Base-by-base conservation (phyloP, 2,113 vertebrate species). In the Phoenicopterus ruber region DNA sequence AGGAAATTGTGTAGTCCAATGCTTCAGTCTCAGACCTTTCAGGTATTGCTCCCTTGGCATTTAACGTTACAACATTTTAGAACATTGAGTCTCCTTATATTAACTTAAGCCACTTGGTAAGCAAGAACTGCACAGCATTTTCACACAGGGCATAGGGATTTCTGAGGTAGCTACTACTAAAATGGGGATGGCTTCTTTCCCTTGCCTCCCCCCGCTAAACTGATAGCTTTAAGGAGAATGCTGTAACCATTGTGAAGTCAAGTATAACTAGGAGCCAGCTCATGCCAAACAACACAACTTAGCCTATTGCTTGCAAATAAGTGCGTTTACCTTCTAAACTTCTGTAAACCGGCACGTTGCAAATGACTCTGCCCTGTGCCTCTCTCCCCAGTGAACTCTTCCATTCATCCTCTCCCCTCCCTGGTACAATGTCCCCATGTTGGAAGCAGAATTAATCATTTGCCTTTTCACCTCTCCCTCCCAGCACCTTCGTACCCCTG, bases 41-140 rank as follows among this genome's bases (percentile, higher is more conserved):
- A 98, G 96, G 97, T 93, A 95, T 66, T 69, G 85, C 88, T 97
- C 83, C 87, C 90, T 85, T 88, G 96, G 95, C 91, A 98, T 97
- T 97, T 96, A 95, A 93, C n/a, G n/a, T n/a, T n/a, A n/a, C n/a
- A n/a, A n/a, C n/a, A n/a, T n/a, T n/a, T n/a, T 38, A 86, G 65
- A 96, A 83, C 61, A 62, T 2, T 2, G 50, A 96, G 91, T 84
- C 36, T 38, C 73, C 80, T 91, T 81, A 52, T 17, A 77, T 62
- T 65, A 95, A 63, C 88, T 98, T 94, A 97, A 97, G 86, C 74
- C 91, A 73, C 94, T 76, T 59, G 29, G 34, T 93, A 81, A 69
- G 79, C 62, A 71, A 59, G 87, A 92, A 89, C 38, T 17, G 21
- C 49, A 31, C 19, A 79, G 61, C 38, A 54, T 61, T 94, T 90